Percentiles rank a stretch among this genome's conserved stretches.
Evolutionary conservation across 2,888 invertebrate species (phyloP).

Genomic region (Nomada lathburiana): DNA sequence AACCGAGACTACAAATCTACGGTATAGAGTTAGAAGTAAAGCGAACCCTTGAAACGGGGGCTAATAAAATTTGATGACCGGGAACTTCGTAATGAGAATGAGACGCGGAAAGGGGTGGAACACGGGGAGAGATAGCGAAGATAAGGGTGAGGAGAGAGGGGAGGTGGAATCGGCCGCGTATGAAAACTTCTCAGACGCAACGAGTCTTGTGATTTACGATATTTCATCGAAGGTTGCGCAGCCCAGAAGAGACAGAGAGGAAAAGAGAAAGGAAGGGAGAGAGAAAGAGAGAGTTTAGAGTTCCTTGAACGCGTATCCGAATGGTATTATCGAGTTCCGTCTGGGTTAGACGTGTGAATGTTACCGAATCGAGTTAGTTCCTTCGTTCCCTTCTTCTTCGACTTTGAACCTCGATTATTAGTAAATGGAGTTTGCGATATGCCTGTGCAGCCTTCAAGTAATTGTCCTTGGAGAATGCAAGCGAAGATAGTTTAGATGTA

Average conservation of each 20-base stretch:
- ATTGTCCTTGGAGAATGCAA: too few relatives aligned
- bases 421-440: too few relatives aligned
- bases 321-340: constrained; percentile 15
- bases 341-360: background rate
- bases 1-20: constrained; percentile 79
- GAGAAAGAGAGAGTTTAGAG: too few relatives aligned
- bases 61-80: constrained; percentile 84
- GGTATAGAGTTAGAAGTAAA: constrained; percentile 81
- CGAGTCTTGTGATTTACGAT: constrained; percentile 75
- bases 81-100: constrained; percentile 83
- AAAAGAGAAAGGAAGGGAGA: too few relatives aligned
- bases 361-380: background rate
- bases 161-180: constrained; percentile 64
- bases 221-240: constrained; percentile 68
- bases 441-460: too few relatives aligned
- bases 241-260: too few relatives aligned
- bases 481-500: too few relatives aligned
- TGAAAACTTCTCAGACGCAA: constrained; percentile 81
- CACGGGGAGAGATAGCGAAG: constrained; percentile 10
- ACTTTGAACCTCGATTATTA: too few relatives aligned
- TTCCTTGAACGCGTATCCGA: background rate
- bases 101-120: constrained; percentile 68
- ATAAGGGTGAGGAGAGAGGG: background rate
- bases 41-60: constrained; percentile 77
- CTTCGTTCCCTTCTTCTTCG: background rate